Conservation (phyloP, 2,113 vertebrate species). For the Oreocharis arfaki region DNA sequence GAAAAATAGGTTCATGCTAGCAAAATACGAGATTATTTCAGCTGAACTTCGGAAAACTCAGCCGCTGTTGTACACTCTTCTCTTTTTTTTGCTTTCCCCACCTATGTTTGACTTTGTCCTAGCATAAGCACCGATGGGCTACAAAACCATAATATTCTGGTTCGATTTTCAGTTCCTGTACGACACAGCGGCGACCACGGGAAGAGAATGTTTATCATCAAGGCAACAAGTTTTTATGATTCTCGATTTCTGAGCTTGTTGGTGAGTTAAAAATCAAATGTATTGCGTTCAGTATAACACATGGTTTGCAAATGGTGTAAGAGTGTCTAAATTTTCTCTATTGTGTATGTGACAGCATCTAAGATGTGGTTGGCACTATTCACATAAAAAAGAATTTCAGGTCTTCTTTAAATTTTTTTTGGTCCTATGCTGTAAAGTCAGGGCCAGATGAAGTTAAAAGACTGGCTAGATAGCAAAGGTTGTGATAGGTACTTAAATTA, state of each 20-base stretch:
- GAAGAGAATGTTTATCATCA: conserved; percentile 86
- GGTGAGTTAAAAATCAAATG: conserved; percentile 70
- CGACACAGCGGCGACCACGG: conserved; percentile 79
- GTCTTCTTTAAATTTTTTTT: neutral
- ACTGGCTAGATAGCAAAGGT: neutral
- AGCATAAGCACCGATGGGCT: no score
- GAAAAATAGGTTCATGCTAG: neutral
- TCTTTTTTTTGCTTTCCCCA: no score
- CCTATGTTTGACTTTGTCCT: neutral
- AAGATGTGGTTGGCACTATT: neutral
- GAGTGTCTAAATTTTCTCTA: neutral
- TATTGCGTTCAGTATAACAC: accelerated
- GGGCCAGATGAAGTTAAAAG: neutral
- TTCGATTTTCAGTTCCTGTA: conserved; percentile 77
- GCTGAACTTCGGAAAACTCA: neutral
- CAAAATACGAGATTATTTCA: neutral
- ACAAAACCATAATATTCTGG: neutral
- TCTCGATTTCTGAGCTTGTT: conserved; percentile 80
- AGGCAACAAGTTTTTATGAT: conserved; percentile 83
- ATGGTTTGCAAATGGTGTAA: neutral
- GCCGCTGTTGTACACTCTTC: accelerated
- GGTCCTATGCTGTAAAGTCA: neutral
- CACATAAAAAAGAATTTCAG: neutral
- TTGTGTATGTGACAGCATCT: neutral
- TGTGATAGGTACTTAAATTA: neutral